Percentiles rank a stretch among this genome's conserved stretches.
Conservation (phyloP, 2,888 invertebrate genomes). For the Adineta ricciae region DNA sequence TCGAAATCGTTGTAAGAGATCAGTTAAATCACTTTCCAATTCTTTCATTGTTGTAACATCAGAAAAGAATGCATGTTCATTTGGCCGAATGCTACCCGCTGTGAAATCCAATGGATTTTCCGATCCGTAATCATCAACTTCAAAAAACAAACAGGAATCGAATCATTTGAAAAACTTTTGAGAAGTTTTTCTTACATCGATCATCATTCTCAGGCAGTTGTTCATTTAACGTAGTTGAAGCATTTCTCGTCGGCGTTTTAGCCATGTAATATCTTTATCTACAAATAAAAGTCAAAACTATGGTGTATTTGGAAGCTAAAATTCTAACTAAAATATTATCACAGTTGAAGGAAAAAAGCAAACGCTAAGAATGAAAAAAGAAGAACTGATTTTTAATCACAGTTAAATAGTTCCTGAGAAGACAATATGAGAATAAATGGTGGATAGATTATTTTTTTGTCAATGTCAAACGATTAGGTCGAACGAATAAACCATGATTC, state of each 20-base stretch:
- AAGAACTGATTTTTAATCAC: neutral
- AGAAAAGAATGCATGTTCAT: slow-evolving; percentile 17
- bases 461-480: slow-evolving; percentile 46
- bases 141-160: too few relatives aligned
- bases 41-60: slow-evolving; percentile 14
- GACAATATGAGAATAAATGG: neutral
- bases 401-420: neutral
- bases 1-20: slow-evolving; percentile 10
- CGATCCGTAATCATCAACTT: neutral
- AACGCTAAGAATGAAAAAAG: neutral
- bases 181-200: neutral
- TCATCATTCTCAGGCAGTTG: neutral
- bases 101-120: neutral
- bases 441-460: neutral
- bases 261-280: neutral
- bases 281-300: neutral
- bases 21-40: slow-evolving; percentile 11
- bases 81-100: neutral
- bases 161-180: too few relatives aligned
- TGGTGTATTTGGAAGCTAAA: neutral
- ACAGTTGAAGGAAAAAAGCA: neutral
- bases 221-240: neutral
- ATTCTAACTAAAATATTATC: neutral
- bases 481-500: slow-evolving; percentile 47
- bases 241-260: neutral